A percentile compares a stretch with the other conserved stretches of the same genome.
phyloP scores from a whole-genome alignment of 1,140 invertebrate genomes.

The Pseudomyrmex dendroicus region DNA sequence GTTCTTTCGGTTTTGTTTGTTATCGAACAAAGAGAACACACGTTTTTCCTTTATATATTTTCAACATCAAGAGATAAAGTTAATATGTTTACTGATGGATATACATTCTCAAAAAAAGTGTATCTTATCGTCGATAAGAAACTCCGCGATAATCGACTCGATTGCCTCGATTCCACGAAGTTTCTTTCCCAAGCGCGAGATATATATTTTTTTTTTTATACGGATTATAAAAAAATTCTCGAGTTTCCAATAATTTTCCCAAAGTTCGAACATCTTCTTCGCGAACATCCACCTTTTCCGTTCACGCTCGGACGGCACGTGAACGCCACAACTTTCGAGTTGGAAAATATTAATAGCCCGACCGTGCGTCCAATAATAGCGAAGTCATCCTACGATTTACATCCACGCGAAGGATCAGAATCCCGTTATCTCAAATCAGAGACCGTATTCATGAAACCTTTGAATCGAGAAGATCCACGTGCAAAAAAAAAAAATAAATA shows the following conservation, averaged over 20 bases:
- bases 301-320: not conserved
- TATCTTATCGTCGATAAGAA: conserved; percentile 42
- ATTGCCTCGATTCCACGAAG: not conserved
- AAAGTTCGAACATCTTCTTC: not conserved
- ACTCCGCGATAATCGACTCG: not conserved
- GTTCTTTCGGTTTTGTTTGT: not conserved
- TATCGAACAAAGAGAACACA: not conserved
- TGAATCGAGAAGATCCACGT: too few relatives aligned
- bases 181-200: not conserved
- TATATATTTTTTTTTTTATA: not conserved
- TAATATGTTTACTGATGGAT: not conserved
- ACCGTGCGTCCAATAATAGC: conserved; percentile 54
- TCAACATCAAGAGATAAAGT: not conserved
- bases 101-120: not conserved
- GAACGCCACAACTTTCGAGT: conserved; percentile 27
- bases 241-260: not conserved
- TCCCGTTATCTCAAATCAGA: not conserved
- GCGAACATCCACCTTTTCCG: not conserved
- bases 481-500: not conserved
- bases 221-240: not conserved
- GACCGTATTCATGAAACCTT: too few relatives aligned
- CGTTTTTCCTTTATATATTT: not conserved
- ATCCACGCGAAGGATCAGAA: conserved; percentile 10
- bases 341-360: conserved; percentile 51
- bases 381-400: conserved; percentile 48